Conservation (phyloP, 2,888 invertebrate genomes). For the Anoncus sp. region DNA sequence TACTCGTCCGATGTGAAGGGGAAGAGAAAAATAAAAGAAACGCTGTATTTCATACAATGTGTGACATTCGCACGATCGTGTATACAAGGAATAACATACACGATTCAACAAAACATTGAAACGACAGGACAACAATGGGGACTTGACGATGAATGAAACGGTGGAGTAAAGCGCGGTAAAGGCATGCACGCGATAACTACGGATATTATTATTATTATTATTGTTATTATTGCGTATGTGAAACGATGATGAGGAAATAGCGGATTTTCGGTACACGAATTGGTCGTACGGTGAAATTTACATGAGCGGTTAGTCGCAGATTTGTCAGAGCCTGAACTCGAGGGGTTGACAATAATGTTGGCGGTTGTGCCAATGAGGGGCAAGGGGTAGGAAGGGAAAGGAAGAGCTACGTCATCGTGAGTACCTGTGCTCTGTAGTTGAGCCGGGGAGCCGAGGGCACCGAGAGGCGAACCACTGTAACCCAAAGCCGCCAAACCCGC, state of each 20-base stretch:
- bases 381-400: slow-evolving; percentile 3
- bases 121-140: slow-evolving; percentile 41
- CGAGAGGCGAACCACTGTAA: slow-evolving; percentile 82
- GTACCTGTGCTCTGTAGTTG: slow-evolving; percentile 83
- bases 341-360: slow-evolving; percentile 25
- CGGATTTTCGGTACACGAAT: slow-evolving; percentile 26
- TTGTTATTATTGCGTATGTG: slow-evolving; percentile 31
- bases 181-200: slow-evolving; percentile 51
- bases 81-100: slow-evolving; percentile 13
- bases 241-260: slow-evolving; percentile 36
- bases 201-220: slow-evolving; percentile 40
- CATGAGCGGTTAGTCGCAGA: not conserved
- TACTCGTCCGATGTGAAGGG: not conserved
- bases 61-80: slow-evolving; percentile 13
- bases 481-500: slow-evolving; percentile 82
- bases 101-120: slow-evolving; percentile 37
- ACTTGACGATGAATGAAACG: slow-evolving; percentile 47
- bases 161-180: slow-evolving; percentile 32
- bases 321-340: slow-evolving; percentile 24
- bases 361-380: slow-evolving; percentile 26
- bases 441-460: slow-evolving; percentile 82
- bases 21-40: slow-evolving; percentile 23
- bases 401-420: slow-evolving; percentile 50
- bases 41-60: slow-evolving; percentile 7
- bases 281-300: slow-evolving; percentile 13